These are phyloP conservation scores for Nebria brevicollis DNA, from an alignment of 2,888 invertebrate genomes.

Conservation along the genomic window DNA sequence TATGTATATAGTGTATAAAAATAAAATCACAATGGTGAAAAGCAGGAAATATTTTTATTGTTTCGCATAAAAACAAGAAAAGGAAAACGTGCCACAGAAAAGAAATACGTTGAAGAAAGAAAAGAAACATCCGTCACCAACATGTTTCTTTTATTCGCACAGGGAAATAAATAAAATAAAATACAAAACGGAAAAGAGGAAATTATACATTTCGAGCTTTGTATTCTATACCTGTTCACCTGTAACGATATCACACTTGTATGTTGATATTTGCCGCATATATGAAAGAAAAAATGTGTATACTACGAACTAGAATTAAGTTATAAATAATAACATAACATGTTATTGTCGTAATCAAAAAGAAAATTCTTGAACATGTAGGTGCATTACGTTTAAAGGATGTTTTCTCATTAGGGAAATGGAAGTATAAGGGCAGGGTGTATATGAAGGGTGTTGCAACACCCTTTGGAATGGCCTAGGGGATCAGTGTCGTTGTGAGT, in stretches of 20 bases:
- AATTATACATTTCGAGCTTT: neutral
- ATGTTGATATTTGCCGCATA: neutral
- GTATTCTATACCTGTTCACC: neutral
- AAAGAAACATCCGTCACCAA: neutral
- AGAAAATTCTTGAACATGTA: neutral
- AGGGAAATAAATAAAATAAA: neutral
- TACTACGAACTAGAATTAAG: neutral
- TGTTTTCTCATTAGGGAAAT: neutral
- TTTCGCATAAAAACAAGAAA: neutral
- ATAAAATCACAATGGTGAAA: neutral
- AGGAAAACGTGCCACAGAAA: neutral
- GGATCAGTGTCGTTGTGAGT: constrained; percentile 8
- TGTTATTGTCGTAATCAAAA: neutral
- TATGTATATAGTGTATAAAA: neutral
- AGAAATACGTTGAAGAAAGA: neutral
- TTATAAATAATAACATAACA: too few species aligned
- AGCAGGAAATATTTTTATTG: neutral
- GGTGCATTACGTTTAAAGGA: neutral
- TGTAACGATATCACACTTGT: neutral
- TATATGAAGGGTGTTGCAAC: neutral
- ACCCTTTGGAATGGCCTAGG: neutral
- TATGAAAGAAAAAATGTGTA: neutral
- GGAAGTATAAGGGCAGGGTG: neutral
- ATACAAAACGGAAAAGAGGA: neutral
- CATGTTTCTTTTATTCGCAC: neutral